Evolutionary conservation across 1,140 invertebrate species (phyloP).

Genomic region (Proctacanthus coquilletti): DNA sequence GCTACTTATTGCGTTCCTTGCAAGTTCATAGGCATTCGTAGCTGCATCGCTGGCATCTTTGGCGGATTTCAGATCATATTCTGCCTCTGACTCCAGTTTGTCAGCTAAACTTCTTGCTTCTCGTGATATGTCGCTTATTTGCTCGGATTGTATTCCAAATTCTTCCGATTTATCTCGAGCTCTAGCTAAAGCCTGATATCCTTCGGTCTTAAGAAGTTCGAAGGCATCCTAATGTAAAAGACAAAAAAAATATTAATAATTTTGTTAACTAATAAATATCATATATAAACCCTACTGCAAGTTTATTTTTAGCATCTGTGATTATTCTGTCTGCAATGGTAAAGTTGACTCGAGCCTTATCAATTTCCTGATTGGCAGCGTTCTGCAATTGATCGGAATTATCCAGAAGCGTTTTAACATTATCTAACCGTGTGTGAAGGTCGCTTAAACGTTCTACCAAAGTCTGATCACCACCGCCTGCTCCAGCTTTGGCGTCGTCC

Average conservation of each 20-base stretch:
- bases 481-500: slow-evolving; percentile 47
- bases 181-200: slow-evolving; percentile 54
- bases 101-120: slow-evolving; percentile 69
- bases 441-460: slow-evolving; percentile 51
- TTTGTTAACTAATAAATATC: background rate
- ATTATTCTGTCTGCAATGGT: slow-evolving; percentile 58
- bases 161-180: slow-evolving; percentile 68
- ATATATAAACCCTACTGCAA: slow-evolving; percentile 34
- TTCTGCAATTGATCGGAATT: slow-evolving; percentile 42
- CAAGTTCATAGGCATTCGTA: slow-evolving; percentile 59
- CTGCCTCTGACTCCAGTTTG: slow-evolving; percentile 57
- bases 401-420: slow-evolving; percentile 45
- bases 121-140: slow-evolving; percentile 80
- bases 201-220: slow-evolving; percentile 65
- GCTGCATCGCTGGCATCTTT: slow-evolving; percentile 72
- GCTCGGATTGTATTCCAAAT: slow-evolving; percentile 77
- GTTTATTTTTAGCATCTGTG: slow-evolving; percentile 49
- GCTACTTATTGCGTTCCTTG: slow-evolving; percentile 61
- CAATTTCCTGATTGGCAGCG: slow-evolving; percentile 43
- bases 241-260: slow-evolving; percentile 1
- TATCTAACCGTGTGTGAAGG: slow-evolving; percentile 44
- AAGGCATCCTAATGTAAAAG: slow-evolving; percentile 40
- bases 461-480: slow-evolving; percentile 44
- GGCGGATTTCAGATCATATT: slow-evolving; percentile 57
- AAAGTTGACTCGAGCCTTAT: slow-evolving; percentile 48